Evolutionary conservation across 2,797 vertebrate species (phyloP), one percentile per base, ranked within the genome.

Genomic region (Syncerus caffer): DNA sequence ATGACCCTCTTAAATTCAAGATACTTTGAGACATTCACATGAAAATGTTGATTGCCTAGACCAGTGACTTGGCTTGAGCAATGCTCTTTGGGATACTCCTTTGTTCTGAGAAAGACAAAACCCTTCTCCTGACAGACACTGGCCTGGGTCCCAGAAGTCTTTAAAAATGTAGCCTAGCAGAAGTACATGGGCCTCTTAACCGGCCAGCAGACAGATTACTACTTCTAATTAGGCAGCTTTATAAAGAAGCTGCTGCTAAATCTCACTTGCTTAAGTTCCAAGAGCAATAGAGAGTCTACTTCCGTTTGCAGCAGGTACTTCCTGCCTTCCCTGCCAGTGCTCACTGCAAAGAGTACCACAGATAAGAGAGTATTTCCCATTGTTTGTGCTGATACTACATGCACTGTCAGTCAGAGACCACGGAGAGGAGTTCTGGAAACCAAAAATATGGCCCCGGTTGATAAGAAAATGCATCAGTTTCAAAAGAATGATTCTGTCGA

Each of bases 21-120:
- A 25, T 14, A 45, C 34, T 85, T 42, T 86, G 27, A 95, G 90
- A 53, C n/a, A 82, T 19, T 67, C 12, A 25, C 25, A 62, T 74
- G 9, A 55, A 89, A 53, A 53, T 74, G 42, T 42, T 23, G 42
- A 71, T 34, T 53, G 25, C 10, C 27, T 50, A 31, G 6, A 27
- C 34, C 78, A 79, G 25, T 42, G 58, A 89, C 19, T 19, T 83
- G 23, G 25, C 21, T 38, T 74, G 10, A 31, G n/a, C 34, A 23
- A 84, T 31, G 58, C 5, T 93, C 71, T 89, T 85, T 38, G 38
- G 29, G n/a, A 83, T 74, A 50, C 7, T 79, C 21, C 31, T 96
- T 96, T 90, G 19, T 86, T 91, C 58, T 64, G 13, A 95, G 67
- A 85, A 31, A 87, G 31, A 67, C 60, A 80, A 90, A 93, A 95